Percentiles rank a stretch among this genome's conserved stretches.
Conservation (phyloP, 2,888 invertebrate species). For the Hyposoter didymator region DNA sequence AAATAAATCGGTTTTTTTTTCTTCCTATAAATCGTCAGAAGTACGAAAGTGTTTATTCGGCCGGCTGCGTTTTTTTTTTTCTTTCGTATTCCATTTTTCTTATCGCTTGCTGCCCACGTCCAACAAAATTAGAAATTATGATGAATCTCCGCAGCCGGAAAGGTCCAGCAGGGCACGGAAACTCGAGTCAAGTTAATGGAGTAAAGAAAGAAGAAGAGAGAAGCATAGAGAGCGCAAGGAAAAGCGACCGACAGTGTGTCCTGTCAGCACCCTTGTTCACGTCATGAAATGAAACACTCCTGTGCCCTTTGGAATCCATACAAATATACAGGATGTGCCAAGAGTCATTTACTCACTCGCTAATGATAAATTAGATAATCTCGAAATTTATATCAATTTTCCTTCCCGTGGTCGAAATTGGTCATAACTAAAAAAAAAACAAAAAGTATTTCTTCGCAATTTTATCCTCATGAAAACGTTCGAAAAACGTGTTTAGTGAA, state of each 20-base stretch:
- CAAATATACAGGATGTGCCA: background rate
- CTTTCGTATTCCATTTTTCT: constrained; percentile 14
- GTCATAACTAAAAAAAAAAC: too few species aligned
- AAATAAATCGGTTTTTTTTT: constrained; percentile 11
- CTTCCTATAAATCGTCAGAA: background rate
- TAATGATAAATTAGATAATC: background rate
- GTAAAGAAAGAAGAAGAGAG: background rate
- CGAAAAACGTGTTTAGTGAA: too few species aligned
- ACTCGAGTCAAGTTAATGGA: constrained; percentile 43
- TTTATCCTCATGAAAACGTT: too few species aligned
- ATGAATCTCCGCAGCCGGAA: constrained; percentile 23
- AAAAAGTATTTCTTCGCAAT: too few species aligned
- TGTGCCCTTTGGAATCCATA: background rate
- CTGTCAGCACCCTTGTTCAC: constrained; percentile 37
- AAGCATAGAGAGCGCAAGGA: background rate
- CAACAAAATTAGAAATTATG: constrained; percentile 35
- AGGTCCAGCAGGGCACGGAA: constrained; percentile 18
- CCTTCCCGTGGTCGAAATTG: background rate
- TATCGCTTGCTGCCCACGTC: constrained; percentile 3
- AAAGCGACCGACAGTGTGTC: background rate
- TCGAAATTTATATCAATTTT: background rate
- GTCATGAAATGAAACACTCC: constrained; percentile 8
- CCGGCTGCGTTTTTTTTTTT: constrained; percentile 28
- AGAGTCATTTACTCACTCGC: background rate
- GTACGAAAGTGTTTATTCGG: background rate